phyloP scores from a whole-genome alignment of 2,888 invertebrate species.

The Tenthredo distinguenda region DNA sequence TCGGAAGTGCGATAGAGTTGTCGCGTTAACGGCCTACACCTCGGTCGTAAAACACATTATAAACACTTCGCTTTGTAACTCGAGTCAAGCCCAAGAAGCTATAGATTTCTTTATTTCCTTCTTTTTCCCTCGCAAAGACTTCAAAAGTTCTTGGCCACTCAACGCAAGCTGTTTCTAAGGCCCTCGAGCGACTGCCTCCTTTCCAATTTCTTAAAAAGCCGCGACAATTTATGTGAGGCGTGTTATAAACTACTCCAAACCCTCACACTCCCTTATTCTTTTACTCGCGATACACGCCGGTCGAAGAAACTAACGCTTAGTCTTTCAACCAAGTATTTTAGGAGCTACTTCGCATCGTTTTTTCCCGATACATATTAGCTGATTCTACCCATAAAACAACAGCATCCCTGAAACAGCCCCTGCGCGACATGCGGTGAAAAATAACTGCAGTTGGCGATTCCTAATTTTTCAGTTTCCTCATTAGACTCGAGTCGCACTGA shows the following conservation, averaged over 20 bases:
- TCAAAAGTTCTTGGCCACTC: conserved; percentile 75
- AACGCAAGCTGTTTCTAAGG: conserved; percentile 75
- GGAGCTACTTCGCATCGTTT: conserved; percentile 73
- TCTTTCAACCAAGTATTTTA: conserved; percentile 68
- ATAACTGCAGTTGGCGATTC: background rate
- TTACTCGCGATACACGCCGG: conserved; percentile 24
- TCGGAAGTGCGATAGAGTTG: background rate
- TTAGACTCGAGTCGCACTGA: background rate
- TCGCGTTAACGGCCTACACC: background rate
- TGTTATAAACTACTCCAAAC: conserved; percentile 76
- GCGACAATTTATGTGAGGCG: conserved; percentile 78
- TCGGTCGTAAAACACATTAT: conserved; percentile 27
- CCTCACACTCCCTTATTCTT: conserved; percentile 52
- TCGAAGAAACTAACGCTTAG: conserved; percentile 51
- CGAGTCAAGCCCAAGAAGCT: conserved; percentile 47
- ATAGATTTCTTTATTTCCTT: conserved; percentile 55
- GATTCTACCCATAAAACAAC: conserved; percentile 59
- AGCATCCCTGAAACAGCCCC: background rate
- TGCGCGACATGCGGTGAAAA: too few species aligned
- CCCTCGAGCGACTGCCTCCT: conserved; percentile 66
- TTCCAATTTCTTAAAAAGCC: conserved; percentile 78
- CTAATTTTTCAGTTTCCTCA: background rate
- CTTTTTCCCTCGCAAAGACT: conserved; percentile 64
- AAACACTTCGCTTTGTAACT: conserved; percentile 35
- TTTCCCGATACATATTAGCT: conserved; percentile 75